phyloP scores from a whole-genome alignment of 1,140 invertebrate species.

The Batillaria attramentaria region DNA sequence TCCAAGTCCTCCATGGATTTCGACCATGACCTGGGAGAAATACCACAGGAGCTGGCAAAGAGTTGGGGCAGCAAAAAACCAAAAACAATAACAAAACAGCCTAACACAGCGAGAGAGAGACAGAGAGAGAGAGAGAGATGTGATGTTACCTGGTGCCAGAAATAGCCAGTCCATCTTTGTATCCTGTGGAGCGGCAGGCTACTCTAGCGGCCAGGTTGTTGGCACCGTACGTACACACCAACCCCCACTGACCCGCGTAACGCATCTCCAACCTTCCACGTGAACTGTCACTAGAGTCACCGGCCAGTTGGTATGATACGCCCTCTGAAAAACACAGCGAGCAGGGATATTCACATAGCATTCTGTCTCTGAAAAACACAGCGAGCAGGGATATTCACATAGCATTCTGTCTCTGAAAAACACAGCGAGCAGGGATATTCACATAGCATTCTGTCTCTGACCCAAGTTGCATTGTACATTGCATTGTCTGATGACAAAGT shows the following conservation, averaged over 20 bases:
- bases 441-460: no score
- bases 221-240: slow-evolving; percentile 83
- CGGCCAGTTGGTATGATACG: slow-evolving; percentile 50
- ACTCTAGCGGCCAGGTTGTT: slow-evolving; percentile 78
- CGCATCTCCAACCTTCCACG: slow-evolving; percentile 81
- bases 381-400: no score
- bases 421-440: background rate
- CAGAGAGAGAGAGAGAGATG: background rate
- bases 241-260: slow-evolving; percentile 79
- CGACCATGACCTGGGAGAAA: no score
- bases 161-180: slow-evolving; percentile 39
- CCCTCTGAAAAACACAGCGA: slow-evolving; percentile 37
- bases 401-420: no score
- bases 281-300: slow-evolving; percentile 29
- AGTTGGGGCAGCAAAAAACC: no score
- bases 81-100: no score
- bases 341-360: no score
- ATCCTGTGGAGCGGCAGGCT: slow-evolving; percentile 49
- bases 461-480: no score
- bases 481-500: no score
- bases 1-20: no score
- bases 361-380: no score
- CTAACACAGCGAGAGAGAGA: background rate
- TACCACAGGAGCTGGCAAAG: no score
- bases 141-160: slow-evolving; percentile 32